phyloP scores from a whole-genome alignment of 2,113 vertebrate genomes.

The Fulica atra region DNA sequence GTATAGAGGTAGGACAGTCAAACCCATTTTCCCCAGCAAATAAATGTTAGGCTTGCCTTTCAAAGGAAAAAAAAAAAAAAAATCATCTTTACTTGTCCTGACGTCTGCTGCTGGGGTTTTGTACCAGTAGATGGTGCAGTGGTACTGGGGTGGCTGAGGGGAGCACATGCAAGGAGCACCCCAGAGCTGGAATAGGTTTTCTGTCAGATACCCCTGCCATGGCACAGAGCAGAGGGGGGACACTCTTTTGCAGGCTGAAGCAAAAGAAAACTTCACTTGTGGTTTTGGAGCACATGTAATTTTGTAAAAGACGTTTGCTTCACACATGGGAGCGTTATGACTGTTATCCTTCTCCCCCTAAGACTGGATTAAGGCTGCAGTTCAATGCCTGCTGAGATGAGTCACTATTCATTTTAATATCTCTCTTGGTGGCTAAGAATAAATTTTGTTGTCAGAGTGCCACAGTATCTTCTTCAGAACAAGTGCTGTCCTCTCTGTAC shows the following conservation, averaged over 20 bases:
- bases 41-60: background rate
- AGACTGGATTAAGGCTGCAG: background rate
- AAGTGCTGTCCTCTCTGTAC: background rate
- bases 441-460: background rate
- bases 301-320: background rate
- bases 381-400: background rate
- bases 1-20: background rate
- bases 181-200: background rate
- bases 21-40: background rate
- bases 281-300: background rate
- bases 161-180: fast-evolving
- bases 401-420: background rate
- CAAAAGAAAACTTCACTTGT: background rate
- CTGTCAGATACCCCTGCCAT: background rate
- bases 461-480: background rate
- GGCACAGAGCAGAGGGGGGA: background rate
- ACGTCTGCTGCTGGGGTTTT: background rate
- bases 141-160: background rate
- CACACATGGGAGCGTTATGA: background rate
- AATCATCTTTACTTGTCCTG: background rate
- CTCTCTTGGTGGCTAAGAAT: background rate
- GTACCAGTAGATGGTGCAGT: background rate
- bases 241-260: background rate
- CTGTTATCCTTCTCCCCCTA: background rate
- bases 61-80: background rate